Percentiles rank a stretch among this genome's conserved stretches.
These are phyloP conservation scores for Stictonetta naevosa DNA, from an alignment of 2,113 vertebrate genomes.

Conservation along the genomic window DNA sequence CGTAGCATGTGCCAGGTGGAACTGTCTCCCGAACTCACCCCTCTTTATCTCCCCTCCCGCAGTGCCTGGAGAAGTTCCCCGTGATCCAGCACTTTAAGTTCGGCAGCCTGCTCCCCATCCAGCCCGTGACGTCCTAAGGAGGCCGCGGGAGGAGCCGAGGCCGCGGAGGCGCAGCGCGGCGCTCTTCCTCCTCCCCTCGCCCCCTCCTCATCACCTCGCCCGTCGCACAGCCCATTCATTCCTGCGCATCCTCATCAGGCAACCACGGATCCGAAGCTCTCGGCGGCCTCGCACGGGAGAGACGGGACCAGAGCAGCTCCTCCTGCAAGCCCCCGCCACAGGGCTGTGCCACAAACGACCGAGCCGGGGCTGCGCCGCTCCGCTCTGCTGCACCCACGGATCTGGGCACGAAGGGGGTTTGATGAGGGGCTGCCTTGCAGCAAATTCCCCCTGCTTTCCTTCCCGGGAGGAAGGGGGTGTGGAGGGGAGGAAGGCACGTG, in stretches of 20 bases:
- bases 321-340: background rate
- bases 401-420: background rate
- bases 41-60: constrained; percentile 34
- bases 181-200: constrained; percentile 40
- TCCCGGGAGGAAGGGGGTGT: background rate
- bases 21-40: constrained; percentile 15
- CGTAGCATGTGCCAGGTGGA: background rate
- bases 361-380: background rate
- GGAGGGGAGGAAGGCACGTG: constrained; percentile 40
- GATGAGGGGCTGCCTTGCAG: background rate
- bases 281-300: background rate
- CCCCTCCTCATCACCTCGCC: constrained; percentile 46
- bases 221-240: background rate
- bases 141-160: background rate
- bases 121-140: constrained; percentile 86
- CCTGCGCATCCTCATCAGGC: constrained; percentile 30
- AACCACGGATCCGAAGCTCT: background rate
- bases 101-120: constrained; percentile 95
- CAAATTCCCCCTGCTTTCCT: background rate
- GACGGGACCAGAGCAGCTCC: constrained; percentile 29
- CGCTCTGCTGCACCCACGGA: rapidly evolving
- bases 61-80: constrained; percentile 99
- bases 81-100: constrained; percentile 99
- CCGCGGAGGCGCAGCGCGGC: background rate
- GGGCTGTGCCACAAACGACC: background rate